Conservation (phyloP, 2,888 invertebrate species). For the Stegophylla sp. region DNA sequence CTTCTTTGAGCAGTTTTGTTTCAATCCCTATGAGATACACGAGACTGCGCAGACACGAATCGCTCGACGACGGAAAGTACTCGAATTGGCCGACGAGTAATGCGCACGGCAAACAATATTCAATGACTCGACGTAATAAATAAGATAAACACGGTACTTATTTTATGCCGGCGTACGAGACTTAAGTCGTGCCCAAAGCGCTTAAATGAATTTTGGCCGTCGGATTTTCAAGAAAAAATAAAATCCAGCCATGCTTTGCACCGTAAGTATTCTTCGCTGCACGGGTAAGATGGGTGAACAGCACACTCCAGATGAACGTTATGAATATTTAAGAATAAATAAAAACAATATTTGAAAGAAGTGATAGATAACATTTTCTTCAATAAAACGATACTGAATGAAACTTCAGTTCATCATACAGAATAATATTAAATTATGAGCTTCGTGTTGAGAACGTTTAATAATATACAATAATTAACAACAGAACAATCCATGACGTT, state of each 20-base stretch:
- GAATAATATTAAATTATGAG: no score
- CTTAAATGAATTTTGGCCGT: not conserved
- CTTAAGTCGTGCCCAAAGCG: not conserved
- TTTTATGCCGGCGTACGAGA: not conserved
- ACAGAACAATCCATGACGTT: no score
- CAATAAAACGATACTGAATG: no score
- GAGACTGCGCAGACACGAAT: slow-evolving; percentile 3
- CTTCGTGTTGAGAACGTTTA: no score
- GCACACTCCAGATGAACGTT: not conserved
- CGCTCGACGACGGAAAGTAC: not conserved
- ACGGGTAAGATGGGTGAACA: no score
- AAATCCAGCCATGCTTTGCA: no score
- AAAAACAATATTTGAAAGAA: not conserved
- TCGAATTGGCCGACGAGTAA: not conserved
- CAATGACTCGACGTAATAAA: slow-evolving; percentile 17
- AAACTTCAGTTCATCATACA: not conserved
- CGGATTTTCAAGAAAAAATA: no score
- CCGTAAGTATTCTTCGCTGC: no score
- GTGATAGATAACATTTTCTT: not conserved
- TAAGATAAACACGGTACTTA: not conserved
- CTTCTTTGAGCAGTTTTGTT: slow-evolving; percentile 22
- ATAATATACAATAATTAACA: no score
- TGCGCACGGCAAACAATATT: slow-evolving; percentile 28
- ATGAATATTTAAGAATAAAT: not conserved
- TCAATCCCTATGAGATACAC: slow-evolving; percentile 23